Evolutionary conservation across 2,888 invertebrate species (phyloP).

Genomic region (Eupithecia vulgata): DNA sequence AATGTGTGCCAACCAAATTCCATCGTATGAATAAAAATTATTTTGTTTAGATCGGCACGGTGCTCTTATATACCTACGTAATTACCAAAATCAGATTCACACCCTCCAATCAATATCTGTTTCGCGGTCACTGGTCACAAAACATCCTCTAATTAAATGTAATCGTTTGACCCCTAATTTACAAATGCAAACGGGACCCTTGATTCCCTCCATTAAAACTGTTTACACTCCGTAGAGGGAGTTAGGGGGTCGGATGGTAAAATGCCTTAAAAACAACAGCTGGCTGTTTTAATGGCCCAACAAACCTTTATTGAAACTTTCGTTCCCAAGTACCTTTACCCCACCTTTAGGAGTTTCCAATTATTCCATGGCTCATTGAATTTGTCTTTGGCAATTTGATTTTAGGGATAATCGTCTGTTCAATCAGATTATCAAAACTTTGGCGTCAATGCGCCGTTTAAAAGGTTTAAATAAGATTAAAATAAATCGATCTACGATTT

Average conservation of each 20-base stretch:
- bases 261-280: slow-evolving; percentile 35
- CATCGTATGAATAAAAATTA: too few relatives aligned
- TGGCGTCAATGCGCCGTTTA: slow-evolving; percentile 7
- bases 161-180: slow-evolving; percentile 30
- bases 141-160: slow-evolving; percentile 29
- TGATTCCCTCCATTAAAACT: slow-evolving; percentile 35
- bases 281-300: slow-evolving; percentile 31
- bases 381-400: slow-evolving; percentile 17
- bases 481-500: neutral
- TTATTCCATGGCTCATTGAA: slow-evolving; percentile 23
- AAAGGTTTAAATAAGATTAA: neutral
- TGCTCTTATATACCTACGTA: neutral
- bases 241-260: slow-evolving; percentile 26
- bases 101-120: slow-evolving; percentile 13
- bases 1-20: too few relatives aligned
- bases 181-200: slow-evolving; percentile 33
- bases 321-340: slow-evolving; percentile 15
- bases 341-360: slow-evolving; percentile 21
- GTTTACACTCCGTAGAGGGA: slow-evolving; percentile 31
- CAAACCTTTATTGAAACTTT: slow-evolving; percentile 35
- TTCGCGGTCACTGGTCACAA: slow-evolving; percentile 13
- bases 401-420: slow-evolving; percentile 1
- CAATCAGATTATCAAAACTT: slow-evolving; percentile 10
- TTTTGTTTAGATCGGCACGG: neutral
- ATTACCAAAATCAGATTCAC: neutral